phyloP scores from a whole-genome alignment of 2,888 invertebrate genomes.

The Diplazon laetatorius region DNA sequence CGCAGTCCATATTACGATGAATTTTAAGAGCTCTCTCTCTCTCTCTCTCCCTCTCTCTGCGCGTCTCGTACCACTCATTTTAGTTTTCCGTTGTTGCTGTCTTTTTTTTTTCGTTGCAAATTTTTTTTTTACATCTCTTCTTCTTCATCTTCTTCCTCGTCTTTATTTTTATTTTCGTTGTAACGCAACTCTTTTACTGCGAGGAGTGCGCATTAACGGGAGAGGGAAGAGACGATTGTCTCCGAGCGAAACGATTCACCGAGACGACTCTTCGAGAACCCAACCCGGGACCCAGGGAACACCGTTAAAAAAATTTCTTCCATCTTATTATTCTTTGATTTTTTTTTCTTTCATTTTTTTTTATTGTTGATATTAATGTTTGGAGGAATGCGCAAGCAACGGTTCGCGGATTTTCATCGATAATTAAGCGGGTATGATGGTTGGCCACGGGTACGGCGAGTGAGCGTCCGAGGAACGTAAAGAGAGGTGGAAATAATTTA shows the following conservation, averaged over 20 bases:
- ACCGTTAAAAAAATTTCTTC: slow-evolving; percentile 1
- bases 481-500: no score
- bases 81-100: background rate
- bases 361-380: background rate
- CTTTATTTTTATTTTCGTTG: slow-evolving; percentile 11
- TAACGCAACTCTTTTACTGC: slow-evolving; percentile 5
- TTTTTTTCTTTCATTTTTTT: background rate
- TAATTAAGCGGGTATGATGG: background rate
- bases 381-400: background rate
- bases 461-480: no score
- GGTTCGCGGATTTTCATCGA: slow-evolving; percentile 3
- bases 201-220: background rate
- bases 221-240: slow-evolving; percentile 4
- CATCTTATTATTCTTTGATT: background rate
- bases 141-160: no score
- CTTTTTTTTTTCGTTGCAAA: no score
- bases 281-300: no score
- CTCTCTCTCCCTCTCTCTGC: no score
- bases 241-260: slow-evolving; percentile 5
- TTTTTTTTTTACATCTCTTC: background rate
- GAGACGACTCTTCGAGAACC: background rate
- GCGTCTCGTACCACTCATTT: slow-evolving; percentile 14
- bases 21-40: slow-evolving; percentile 59
- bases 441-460: background rate
- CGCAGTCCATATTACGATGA: slow-evolving; percentile 42